Evolutionary conservation across 2,113 vertebrate species (phyloP).

Genomic region (Antennarius striatus): DNA sequence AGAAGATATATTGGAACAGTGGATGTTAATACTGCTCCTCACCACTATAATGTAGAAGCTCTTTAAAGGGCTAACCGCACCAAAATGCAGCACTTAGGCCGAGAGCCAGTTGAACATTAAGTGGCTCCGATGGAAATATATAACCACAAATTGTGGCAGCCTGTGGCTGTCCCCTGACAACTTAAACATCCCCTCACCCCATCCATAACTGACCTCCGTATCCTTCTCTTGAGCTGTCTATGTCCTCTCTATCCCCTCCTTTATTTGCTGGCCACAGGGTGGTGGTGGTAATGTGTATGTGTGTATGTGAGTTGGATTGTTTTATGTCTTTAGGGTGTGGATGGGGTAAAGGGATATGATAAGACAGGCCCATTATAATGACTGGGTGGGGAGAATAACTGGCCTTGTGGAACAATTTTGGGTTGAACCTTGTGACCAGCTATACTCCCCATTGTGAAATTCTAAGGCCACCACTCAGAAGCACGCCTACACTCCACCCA

Average conservation of each 20-base stretch:
- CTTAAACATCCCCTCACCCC: slow-evolving; percentile 64
- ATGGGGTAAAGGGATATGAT: slow-evolving; percentile 49
- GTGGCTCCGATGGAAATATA: slow-evolving; percentile 82
- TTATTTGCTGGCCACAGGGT: slow-evolving; percentile 43
- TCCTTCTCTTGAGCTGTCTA: slow-evolving; percentile 6
- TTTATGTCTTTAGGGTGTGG: slow-evolving; percentile 25
- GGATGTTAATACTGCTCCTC: slow-evolving; percentile 89
- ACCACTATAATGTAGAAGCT: slow-evolving; percentile 86
- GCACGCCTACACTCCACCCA: slow-evolving; percentile 26
- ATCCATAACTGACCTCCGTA: slow-evolving; percentile 65
- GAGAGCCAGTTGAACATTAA: slow-evolving; percentile 87
- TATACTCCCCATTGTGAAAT: slow-evolving; percentile 28
- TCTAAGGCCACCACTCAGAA: slow-evolving; percentile 33
- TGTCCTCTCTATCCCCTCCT: slow-evolving; percentile 39
- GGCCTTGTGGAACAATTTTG: slow-evolving; percentile 24
- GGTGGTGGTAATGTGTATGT: slow-evolving; percentile 30
- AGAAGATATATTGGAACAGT: slow-evolving; percentile 97
- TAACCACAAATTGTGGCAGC: slow-evolving; percentile 79
- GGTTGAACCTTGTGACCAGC: no score
- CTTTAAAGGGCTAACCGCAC: slow-evolving; percentile 85
- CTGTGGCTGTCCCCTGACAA: slow-evolving; percentile 73
- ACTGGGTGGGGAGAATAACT: slow-evolving; percentile 45
- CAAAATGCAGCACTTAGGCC: slow-evolving; percentile 89
- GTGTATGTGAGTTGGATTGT: slow-evolving; percentile 8
- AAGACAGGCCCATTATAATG: slow-evolving; percentile 55